These are phyloP conservation scores for Euphysa ruthae DNA, from an alignment of 30 jellyfish, hydroid and myxozoan species.

Conservation along the genomic window DNA sequence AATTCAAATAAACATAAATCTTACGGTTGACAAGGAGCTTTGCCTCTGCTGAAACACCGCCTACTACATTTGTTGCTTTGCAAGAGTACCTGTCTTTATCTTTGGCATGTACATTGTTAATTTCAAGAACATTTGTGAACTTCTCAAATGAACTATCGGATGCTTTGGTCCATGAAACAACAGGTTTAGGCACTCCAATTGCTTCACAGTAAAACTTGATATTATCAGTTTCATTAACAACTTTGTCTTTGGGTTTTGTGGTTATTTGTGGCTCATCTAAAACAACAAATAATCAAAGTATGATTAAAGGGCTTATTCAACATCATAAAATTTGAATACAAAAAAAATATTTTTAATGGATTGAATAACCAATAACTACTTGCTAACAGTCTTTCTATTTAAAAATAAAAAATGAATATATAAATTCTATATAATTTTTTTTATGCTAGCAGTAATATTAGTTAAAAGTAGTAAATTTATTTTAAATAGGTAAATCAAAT, in stretches of 20 bases:
- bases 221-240: slow-evolving; percentile 34
- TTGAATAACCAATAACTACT: too few relatives aligned
- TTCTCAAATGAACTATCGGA: slow-evolving; percentile 21
- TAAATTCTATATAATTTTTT: too few relatives aligned
- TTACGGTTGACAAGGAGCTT: slow-evolving; percentile 55
- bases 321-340: too few relatives aligned
- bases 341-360: too few relatives aligned
- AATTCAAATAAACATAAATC: too few relatives aligned
- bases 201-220: slow-evolving; percentile 63
- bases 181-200: slow-evolving; percentile 74
- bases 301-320: too few relatives aligned
- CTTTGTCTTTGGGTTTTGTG: slow-evolving; percentile 33
- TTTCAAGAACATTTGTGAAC: slow-evolving; percentile 15
- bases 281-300: background rate
- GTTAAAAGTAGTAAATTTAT: too few relatives aligned
- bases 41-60: slow-evolving; percentile 35
- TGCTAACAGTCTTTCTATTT: too few relatives aligned
- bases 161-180: slow-evolving; percentile 55
- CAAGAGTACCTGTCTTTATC: slow-evolving; percentile 66
- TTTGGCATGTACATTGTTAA: slow-evolving; percentile 37
- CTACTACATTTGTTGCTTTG: slow-evolving; percentile 62
- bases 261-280: slow-evolving; percentile 59
- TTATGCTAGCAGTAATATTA: too few relatives aligned
- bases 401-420: too few relatives aligned
- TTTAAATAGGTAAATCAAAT: too few relatives aligned